Evolutionary conservation across 2,888 invertebrate genomes (phyloP), one percentile per base, ranked within the genome.

Genomic region (Meganola albula): DNA sequence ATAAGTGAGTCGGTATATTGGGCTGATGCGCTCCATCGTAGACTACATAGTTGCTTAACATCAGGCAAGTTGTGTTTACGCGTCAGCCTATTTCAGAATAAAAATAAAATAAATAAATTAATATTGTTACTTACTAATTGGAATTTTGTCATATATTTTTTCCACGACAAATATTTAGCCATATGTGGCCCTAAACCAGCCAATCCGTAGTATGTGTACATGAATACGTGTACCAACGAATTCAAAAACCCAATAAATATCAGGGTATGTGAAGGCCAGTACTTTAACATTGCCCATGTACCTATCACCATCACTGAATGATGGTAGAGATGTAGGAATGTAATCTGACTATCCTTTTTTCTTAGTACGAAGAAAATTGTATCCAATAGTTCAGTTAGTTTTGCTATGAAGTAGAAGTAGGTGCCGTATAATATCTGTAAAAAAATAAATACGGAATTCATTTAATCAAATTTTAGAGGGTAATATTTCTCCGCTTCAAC

Each of bases 281-380:
- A 94, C 68, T 92, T 92, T 12, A 92, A 72, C 44, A 91, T 90
- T 3, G 89, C 89, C 93, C 93, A 95, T 0, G 91, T 90, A 52
- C 91, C 90, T 18, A 93, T 61, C 46, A 92, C 93, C 75, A 93
- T 93, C 29, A 90, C 70, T 0, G 91, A 85, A 62, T 97, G 96
- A 70, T 97, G 96, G 62, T 96, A 96, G 1, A 97, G 90, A 64
- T 97, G 97, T 12, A 97, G 89, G 59, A 95, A 94, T 0, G 95
- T 91, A 1, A 97, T 91, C 73, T 97, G 97, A 27, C 89, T 70
- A 79, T 88, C 53, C 80, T 88, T 74, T 73, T 97, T 97, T 25
- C 97, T 88, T 50, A 96, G 69, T 2, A 97, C 93, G 69, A 97
- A 97, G 80, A 97, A 97, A 0, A 94, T 90, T 0, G 94, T 94